Conservation (phyloP, 2,888 invertebrate genomes). For the Cataglyphis cursor region DNA sequence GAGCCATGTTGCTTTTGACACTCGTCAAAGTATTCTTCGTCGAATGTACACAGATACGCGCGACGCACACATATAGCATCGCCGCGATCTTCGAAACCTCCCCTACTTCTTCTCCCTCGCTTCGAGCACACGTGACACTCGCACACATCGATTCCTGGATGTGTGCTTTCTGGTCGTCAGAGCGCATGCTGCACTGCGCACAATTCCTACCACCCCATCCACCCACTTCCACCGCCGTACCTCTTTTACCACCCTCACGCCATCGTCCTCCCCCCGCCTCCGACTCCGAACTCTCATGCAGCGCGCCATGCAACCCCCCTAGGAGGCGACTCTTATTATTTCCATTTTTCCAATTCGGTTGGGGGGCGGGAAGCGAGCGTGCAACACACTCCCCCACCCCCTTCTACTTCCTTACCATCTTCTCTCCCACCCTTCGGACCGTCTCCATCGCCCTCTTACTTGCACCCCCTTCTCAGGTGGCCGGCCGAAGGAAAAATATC, state of each 20-base stretch:
- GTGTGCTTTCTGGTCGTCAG: conserved; percentile 61
- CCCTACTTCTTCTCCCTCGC: conserved; percentile 60
- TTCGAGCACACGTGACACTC: conserved; percentile 71
- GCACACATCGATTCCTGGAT: conserved; percentile 67
- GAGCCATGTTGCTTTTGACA: conserved; percentile 79
- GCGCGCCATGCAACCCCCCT: conserved; percentile 76
- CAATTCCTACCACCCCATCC: conserved; percentile 73
- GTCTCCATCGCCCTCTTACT: conserved; percentile 62
- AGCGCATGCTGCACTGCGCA: conserved; percentile 86
- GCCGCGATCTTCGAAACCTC: conserved; percentile 64
- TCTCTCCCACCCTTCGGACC: conserved; percentile 34
- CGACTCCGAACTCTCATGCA: conserved; percentile 48
- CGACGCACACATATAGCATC: conserved; percentile 24
- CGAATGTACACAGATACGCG: conserved; percentile 55
- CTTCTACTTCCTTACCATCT: conserved; percentile 48
- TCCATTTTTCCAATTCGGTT: conserved; percentile 86
- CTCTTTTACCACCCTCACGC: conserved; percentile 65
- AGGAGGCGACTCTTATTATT: conserved; percentile 84
- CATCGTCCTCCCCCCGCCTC: conserved; percentile 50
- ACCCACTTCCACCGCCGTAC: conserved; percentile 65
- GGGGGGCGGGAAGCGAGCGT: conserved; percentile 78
- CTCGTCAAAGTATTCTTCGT: conserved; percentile 70
- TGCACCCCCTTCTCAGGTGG: conserved; percentile 72
- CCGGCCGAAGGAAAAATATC: conserved; percentile 82
- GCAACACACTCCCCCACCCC: conserved; percentile 70